Conservation (phyloP, 2,113 vertebrate genomes). For the Vidua chalybeata region DNA sequence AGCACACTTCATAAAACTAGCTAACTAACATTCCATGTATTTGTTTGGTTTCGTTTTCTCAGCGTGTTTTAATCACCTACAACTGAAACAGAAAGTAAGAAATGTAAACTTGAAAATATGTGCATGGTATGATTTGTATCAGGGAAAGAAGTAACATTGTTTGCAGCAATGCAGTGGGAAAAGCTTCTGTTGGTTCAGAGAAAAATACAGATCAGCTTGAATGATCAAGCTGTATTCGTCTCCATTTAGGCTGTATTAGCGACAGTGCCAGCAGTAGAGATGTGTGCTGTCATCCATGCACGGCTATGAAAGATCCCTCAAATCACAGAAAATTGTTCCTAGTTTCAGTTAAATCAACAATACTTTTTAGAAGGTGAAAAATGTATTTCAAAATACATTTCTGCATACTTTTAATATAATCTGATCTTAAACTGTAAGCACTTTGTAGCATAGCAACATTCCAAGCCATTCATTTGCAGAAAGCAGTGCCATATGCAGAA, state of each 20-base stretch:
- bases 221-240: neutral
- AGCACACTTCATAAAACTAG: neutral
- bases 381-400: neutral
- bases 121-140: neutral
- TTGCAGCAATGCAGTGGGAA: neutral
- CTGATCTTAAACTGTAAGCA: neutral
- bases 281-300: constrained; percentile 9
- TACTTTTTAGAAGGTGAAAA: constrained; percentile 28
- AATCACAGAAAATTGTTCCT: constrained; percentile 40
- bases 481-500: neutral
- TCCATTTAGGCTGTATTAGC: constrained; percentile 38
- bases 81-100: constrained; percentile 5
- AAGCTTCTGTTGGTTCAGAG: constrained; percentile 30
- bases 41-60: neutral
- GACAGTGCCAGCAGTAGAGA: constrained; percentile 40
- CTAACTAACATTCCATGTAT: neutral
- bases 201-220: constrained; percentile 37
- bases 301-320: constrained; percentile 46
- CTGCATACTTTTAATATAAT: neutral
- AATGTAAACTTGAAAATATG: neutral
- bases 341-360: constrained; percentile 32
- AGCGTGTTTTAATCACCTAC: neutral
- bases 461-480: neutral
- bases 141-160: neutral
- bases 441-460: neutral